Percentiles rank a stretch among this genome's conserved stretches.
These are phyloP conservation scores for Apostichopus californicus DNA, from an alignment of 35 echinoderm and acorn worm species.

Conservation along the genomic window DNA sequence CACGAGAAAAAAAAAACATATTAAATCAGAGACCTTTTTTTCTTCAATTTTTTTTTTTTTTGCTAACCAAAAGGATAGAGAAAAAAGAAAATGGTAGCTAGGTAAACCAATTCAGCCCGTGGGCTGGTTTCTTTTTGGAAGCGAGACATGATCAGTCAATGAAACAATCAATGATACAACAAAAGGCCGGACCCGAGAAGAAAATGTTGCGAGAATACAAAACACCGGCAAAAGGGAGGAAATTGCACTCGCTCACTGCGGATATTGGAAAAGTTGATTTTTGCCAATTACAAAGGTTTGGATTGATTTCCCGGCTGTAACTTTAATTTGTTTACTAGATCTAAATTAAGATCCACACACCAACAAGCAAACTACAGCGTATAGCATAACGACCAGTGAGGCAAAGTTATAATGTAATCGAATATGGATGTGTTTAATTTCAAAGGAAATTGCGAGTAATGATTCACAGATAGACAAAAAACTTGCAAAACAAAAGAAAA, in stretches of 20 bases:
- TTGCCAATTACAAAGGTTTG: constrained; percentile 39
- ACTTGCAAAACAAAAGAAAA: background rate
- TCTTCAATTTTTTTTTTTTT: background rate
- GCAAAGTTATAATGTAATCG: background rate
- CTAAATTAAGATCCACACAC: constrained; percentile 35
- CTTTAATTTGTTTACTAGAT: constrained; percentile 35
- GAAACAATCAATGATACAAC: background rate
- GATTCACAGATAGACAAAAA: background rate
- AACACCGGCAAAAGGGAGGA: constrained; percentile 7
- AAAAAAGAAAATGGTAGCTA: background rate
- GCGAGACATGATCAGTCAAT: constrained; percentile 22
- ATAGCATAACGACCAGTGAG: background rate
- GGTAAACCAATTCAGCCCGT: background rate
- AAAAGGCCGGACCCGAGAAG: background rate
- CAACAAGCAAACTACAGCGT: background rate
- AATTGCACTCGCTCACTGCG: constrained; percentile 23
- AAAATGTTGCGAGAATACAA: background rate
- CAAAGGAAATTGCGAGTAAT: constrained; percentile 22
- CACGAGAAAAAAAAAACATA: background rate
- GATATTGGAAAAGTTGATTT: constrained; percentile 42
- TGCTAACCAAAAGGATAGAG: background rate
- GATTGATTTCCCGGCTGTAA: constrained; percentile 20
- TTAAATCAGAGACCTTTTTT: background rate
- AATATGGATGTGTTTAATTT: constrained; percentile 48
- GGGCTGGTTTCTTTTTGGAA: constrained; percentile 6